Base-by-base conservation (phyloP, 1,140 invertebrate genomes). In the Drosophila tristis region DNA sequence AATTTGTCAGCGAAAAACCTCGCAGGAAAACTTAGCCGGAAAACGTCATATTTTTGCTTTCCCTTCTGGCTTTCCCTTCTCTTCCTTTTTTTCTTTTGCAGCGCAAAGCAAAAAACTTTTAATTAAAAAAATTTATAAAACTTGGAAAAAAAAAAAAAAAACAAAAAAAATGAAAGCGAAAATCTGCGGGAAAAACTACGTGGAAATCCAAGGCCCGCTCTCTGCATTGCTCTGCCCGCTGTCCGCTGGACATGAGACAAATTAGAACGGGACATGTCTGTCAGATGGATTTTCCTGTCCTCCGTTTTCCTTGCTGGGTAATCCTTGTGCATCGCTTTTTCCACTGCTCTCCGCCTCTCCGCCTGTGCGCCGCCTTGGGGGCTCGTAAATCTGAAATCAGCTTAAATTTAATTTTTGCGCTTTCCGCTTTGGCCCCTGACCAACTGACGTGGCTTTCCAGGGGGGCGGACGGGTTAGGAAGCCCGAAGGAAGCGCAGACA, bases 381-480 rank as follows among this genome's bases (percentile, higher is more conserved):
- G 5, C 48, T 65, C 63, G 62, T 63, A 71, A 75, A 75, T 87
- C 81, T 59, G n/a, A 78, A 78, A 87, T 87, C 78, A 82, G 78
- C 78, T 81, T 86, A 68, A 87, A 81, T 82, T 87, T 78, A 78
- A 81, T 85, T 86, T 81, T 61, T 81, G 61, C 58, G 63, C 44
- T 80, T 68, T 85, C 61, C 78, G 53, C 49, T 74, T 70, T 45
- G 35, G 9, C 31, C 50, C 26, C 43, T 54, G 23, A n/a, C 53
- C 45, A 31, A 45, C 20, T 44, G 55, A 48, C 61, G 35, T 11
- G 3, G 31, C 55, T 16, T 31, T 20, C 26, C 0, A 39, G 4
- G 3, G 31, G 23, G 16, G 44, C 16, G 50, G 20, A 9, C 6
- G 45, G 29, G 45, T 13, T 13, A 43, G 9, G 4, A 6, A 13